Conservation (phyloP, 2,888 invertebrate genomes). For the Andrena bucephala region DNA sequence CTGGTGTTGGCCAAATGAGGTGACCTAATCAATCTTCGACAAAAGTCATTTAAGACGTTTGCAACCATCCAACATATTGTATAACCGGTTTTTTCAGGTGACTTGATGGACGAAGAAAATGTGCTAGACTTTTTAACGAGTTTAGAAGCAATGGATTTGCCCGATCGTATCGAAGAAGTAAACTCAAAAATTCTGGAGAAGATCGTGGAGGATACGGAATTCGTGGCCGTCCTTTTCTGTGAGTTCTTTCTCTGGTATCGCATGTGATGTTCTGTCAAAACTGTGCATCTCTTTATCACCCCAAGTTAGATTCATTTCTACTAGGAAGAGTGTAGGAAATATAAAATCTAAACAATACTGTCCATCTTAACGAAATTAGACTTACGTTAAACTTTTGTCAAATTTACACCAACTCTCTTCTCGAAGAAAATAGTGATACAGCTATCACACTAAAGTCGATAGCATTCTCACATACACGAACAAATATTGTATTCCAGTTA, state of each 20-base stretch:
- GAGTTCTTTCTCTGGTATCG: constrained; percentile 87
- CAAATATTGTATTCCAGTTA: neutral
- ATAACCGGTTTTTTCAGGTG: constrained; percentile 87
- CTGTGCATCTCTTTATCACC: constrained; percentile 14
- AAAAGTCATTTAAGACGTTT: neutral
- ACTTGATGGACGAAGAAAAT: constrained; percentile 97
- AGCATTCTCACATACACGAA: neutral
- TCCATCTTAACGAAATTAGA: neutral
- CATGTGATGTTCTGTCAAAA: neutral
- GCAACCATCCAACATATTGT: neutral
- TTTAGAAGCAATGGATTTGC: constrained; percentile 97
- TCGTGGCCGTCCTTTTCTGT: constrained; percentile 97
- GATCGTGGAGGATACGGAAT: constrained; percentile 96
- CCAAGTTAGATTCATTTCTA: constrained; percentile 22
- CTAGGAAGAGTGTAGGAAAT: constrained; percentile 21
- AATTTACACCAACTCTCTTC: constrained; percentile 10
- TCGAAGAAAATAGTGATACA: constrained; percentile 1
- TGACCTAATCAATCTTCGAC: neutral
- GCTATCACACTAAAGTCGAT: neutral
- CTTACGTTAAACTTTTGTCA: neutral
- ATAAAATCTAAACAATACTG: neutral
- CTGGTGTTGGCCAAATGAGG: neutral
- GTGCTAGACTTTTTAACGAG: constrained; percentile 97
- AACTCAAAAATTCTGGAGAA: constrained; percentile 95
- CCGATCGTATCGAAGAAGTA: constrained; percentile 97